These are phyloP conservation scores for Crocallis elinguaria DNA, from an alignment of 2,888 invertebrate genomes.

Conservation along the genomic window DNA sequence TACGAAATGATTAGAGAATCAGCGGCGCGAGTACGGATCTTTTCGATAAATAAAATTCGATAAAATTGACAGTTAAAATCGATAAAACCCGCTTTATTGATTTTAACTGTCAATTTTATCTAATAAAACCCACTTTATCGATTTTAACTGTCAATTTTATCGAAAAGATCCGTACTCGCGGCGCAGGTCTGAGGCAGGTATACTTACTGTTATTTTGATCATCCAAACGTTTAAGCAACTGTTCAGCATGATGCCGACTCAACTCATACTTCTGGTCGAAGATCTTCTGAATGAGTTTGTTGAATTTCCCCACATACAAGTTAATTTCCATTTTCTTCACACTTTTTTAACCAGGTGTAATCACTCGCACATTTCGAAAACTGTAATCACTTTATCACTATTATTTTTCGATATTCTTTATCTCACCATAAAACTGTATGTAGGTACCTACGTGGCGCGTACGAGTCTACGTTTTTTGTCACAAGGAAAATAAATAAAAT, in stretches of 20 bases:
- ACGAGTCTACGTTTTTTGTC: too few species aligned
- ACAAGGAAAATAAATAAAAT: too few species aligned
- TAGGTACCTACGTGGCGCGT: neutral
- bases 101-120: too few species aligned
- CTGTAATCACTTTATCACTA: slow-evolving; percentile 2
- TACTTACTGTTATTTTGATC: slow-evolving; percentile 29
- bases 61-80: too few species aligned
- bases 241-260: slow-evolving; percentile 42
- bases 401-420: neutral
- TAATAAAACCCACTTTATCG: too few species aligned
- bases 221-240: slow-evolving; percentile 45
- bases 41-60: too few species aligned
- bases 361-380: neutral
- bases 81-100: too few species aligned
- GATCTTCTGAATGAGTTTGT: slow-evolving; percentile 45
- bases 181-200: neutral
- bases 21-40: too few species aligned
- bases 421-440: neutral
- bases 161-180: too few species aligned
- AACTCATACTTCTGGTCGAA: slow-evolving; percentile 47
- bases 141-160: too few species aligned
- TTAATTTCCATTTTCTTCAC: slow-evolving; percentile 43
- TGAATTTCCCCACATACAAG: slow-evolving; percentile 47
- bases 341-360: too few species aligned
- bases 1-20: too few species aligned